A percentile compares a stretch with the other conserved stretches of the same genome.
These are phyloP conservation scores for Mus spretus DNA, from an alignment of 2,797 vertebrate species.

Conservation along the genomic window DNA sequence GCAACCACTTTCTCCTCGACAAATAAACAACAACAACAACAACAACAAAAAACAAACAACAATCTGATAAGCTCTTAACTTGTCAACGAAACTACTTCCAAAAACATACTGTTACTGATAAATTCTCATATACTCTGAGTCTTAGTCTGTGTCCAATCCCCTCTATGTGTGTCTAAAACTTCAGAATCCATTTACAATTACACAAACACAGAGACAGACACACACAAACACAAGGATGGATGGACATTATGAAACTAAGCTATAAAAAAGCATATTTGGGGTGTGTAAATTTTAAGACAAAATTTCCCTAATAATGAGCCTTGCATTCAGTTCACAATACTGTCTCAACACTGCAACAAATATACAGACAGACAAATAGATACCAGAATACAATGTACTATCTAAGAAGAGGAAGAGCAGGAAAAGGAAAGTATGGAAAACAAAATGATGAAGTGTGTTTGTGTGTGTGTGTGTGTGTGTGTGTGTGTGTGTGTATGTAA, in stretches of 20 bases:
- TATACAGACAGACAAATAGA: neutral
- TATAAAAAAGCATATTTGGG: neutral
- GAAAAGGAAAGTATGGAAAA: neutral
- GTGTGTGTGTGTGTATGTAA: neutral
- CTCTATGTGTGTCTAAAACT: neutral
- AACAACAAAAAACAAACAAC: neutral
- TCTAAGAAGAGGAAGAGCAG: neutral
- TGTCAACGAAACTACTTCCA: conserved; percentile 15
- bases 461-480: neutral
- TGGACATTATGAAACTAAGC: neutral
- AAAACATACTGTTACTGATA: neutral
- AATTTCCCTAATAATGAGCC: neutral
- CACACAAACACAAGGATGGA: neutral
- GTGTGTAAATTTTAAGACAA: neutral
- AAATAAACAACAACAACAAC: too few species aligned
- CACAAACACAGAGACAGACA: neutral
- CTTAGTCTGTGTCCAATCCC: neutral
- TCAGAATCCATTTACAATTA: neutral
- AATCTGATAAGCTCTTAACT: conserved; percentile 54
- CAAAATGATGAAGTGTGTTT: neutral
- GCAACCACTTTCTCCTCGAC: neutral
- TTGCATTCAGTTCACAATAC: neutral
- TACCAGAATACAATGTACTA: too few species aligned
- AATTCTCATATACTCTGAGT: neutral
- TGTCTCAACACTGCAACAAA: neutral